phyloP scores from a whole-genome alignment of 2,888 invertebrate genomes.

The Sesia apiformis region DNA sequence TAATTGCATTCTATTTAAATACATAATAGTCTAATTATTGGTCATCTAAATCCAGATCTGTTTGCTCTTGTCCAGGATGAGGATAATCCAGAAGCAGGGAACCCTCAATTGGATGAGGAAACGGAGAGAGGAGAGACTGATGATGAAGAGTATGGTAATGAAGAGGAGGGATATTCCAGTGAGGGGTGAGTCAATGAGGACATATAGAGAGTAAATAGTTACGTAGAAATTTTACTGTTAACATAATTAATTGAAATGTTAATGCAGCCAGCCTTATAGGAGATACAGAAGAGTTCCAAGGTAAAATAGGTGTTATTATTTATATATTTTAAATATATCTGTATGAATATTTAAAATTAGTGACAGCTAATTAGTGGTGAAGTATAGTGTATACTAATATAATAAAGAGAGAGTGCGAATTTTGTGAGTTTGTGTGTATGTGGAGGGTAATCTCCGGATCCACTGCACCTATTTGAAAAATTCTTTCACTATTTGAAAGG shows the following conservation, averaged over 20 bases:
- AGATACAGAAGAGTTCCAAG: slow-evolving; percentile 58
- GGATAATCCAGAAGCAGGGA: slow-evolving; percentile 54
- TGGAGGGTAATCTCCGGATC: too few relatives aligned
- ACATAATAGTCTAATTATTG: neutral
- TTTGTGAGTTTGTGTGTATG: too few relatives aligned
- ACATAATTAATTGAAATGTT: slow-evolving; percentile 1
- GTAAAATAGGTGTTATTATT: slow-evolving; percentile 27
- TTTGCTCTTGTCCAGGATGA: slow-evolving; percentile 28
- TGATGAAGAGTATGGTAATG: slow-evolving; percentile 78
- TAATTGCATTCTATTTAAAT: neutral
- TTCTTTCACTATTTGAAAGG: too few relatives aligned
- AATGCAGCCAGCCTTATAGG: slow-evolving; percentile 53
- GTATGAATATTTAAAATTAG: too few relatives aligned
- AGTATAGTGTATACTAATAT: too few relatives aligned
- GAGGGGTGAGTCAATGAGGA: slow-evolving; percentile 68
- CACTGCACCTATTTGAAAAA: too few relatives aligned
- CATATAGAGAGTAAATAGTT: neutral
- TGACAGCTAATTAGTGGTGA: too few relatives aligned
- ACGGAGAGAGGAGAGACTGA: slow-evolving; percentile 75
- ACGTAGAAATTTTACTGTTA: neutral
- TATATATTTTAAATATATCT: too few relatives aligned
- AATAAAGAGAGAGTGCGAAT: too few relatives aligned
- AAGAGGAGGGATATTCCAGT: slow-evolving; percentile 78
- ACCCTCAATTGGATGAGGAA: slow-evolving; percentile 68
- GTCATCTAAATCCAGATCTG: neutral